Evolutionary conservation across 1,140 invertebrate genomes (phyloP).

Genomic region (Philopotamus ludificatus): DNA sequence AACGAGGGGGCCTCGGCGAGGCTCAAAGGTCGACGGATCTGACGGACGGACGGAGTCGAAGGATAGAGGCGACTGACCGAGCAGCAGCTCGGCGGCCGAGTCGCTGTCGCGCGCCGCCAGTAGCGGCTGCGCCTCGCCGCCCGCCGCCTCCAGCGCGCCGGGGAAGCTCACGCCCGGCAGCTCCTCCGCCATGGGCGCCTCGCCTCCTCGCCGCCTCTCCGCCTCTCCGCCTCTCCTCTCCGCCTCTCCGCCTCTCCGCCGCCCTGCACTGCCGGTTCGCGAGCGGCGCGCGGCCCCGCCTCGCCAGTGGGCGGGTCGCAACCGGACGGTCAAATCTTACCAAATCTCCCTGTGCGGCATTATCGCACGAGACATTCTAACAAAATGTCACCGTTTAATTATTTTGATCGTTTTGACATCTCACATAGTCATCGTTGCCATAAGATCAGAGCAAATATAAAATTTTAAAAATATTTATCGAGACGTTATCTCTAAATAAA

Average conservation of each 20-base stretch:
- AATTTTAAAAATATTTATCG: too few species aligned
- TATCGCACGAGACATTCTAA: neutral
- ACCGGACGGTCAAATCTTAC: too few species aligned
- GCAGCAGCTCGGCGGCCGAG: constrained; percentile 75
- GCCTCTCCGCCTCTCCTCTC: neutral
- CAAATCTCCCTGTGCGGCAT: too few species aligned
- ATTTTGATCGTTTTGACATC: too few species aligned
- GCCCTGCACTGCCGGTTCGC: neutral
- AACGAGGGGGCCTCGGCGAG: neutral
- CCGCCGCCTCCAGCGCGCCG: constrained; percentile 46
- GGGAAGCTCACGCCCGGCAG: neutral
- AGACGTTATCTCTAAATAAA: too few species aligned
- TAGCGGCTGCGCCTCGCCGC: constrained; percentile 84
- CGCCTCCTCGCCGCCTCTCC: neutral
- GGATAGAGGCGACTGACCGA: constrained; percentile 62
- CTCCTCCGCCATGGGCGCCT: neutral
- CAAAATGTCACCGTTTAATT: neutral
- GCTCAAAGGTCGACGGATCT: neutral
- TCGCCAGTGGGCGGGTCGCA: too few species aligned
- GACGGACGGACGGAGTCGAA: too few species aligned
- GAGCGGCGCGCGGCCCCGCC: too few species aligned
- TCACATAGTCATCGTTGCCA: too few species aligned
- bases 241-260: neutral
- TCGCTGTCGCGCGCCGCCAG: constrained; percentile 77
- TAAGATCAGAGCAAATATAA: too few species aligned